phyloP scores from a whole-genome alignment of 2,797 vertebrate species.

The Acridotheres tristis region DNA sequence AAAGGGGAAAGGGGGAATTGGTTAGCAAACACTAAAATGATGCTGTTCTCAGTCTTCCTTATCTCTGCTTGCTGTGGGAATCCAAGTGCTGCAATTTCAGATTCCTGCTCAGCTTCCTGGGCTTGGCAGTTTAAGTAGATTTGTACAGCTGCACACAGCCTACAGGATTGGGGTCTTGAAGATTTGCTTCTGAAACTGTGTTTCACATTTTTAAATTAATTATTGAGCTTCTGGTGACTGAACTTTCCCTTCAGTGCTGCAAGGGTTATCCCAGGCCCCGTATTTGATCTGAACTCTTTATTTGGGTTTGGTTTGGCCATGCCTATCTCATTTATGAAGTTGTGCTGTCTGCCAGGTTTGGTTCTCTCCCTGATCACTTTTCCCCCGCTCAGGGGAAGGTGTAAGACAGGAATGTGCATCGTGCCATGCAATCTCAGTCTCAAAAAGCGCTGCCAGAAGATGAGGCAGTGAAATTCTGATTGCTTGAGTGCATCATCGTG shows the following conservation, averaged over 20 bases:
- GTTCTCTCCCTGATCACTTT: neutral
- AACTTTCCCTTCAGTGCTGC: neutral
- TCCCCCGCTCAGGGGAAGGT: neutral
- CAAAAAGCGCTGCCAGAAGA: neutral
- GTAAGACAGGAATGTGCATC: neutral
- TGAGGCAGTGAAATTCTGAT: neutral
- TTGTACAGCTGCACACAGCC: neutral
- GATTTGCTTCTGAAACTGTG: neutral
- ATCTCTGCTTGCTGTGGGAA: neutral
- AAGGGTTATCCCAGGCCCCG: neutral
- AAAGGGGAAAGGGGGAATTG: neutral
- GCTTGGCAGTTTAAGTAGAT: neutral
- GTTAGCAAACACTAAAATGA: neutral
- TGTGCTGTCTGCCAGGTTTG: neutral
- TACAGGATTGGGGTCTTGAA: neutral
- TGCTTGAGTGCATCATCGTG: neutral
- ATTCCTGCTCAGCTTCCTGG: neutral
- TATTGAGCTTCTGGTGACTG: neutral
- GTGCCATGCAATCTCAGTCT: neutral
- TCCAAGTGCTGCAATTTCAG: neutral
- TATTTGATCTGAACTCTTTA: neutral
- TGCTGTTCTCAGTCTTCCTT: neutral
- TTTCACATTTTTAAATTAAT: neutral
- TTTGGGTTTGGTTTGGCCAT: neutral
- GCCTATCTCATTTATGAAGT: fast-evolving